Percentiles rank a stretch among this genome's conserved stretches.
Evolutionary conservation across 2,888 invertebrate species (phyloP).

Genomic region (Parnassius orleans): DNA sequence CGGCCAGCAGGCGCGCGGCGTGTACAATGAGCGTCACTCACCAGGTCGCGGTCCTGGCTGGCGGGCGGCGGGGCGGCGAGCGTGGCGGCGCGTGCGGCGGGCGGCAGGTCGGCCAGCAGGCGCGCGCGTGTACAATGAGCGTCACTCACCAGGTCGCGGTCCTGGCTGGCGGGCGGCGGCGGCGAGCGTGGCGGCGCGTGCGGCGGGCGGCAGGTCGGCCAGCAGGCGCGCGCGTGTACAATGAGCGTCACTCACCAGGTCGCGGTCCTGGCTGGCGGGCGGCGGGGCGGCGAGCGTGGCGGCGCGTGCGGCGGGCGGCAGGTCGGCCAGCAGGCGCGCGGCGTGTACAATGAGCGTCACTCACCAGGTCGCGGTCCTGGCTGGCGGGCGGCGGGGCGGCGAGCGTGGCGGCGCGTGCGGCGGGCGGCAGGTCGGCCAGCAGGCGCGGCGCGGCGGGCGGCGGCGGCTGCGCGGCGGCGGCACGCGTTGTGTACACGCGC

Average conservation of each 20-base stretch:
- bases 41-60: constrained; percentile 85
- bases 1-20: constrained; percentile 81
- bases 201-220: constrained; percentile 86
- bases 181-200: no score
- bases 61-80: constrained; percentile 82
- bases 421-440: constrained; percentile 87
- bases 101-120: constrained; percentile 87
- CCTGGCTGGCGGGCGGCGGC: constrained; percentile 81
- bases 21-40: constrained; percentile 60
- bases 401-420: constrained; percentile 82
- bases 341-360: constrained; percentile 41
- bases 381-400: constrained; percentile 80
- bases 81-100: constrained; percentile 82
- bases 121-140: constrained; percentile 47
- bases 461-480: constrained; percentile 48
- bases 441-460: constrained; percentile 70
- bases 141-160: constrained; percentile 85
- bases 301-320: constrained; percentile 86
- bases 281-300: constrained; percentile 80
- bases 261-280: constrained; percentile 82
- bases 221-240: constrained; percentile 72
- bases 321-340: constrained; percentile 84
- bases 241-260: constrained; percentile 81
- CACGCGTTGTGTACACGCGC: constrained; percentile 81
- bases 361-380: constrained; percentile 87